A percentile compares a stretch with the other conserved stretches of the same genome.
Conservation (phyloP, 2,888 invertebrate genomes). For the Syritta pipiens region DNA sequence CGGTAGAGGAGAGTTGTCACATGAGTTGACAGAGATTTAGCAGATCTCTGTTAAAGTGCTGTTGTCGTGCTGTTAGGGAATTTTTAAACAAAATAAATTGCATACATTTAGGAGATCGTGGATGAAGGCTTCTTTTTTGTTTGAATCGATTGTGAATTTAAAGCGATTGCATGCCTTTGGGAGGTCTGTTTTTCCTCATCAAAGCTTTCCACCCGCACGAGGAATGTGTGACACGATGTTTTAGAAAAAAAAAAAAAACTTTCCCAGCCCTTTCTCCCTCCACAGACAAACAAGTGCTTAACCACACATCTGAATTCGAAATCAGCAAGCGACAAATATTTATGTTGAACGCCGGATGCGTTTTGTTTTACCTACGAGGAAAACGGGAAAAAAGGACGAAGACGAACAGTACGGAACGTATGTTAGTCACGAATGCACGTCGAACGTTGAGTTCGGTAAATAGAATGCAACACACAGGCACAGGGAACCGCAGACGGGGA, state of each 20-base stretch:
- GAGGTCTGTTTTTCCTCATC: too few species aligned
- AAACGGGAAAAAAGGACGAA: constrained; percentile 10
- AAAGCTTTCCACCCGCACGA: too few species aligned
- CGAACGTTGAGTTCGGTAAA: constrained; percentile 56
- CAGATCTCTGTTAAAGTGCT: not conserved
- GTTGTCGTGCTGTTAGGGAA: constrained; percentile 1
- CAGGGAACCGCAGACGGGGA: too few species aligned
- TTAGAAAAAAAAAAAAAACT: not conserved
- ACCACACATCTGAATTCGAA: constrained; percentile 64
- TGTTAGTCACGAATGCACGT: constrained; percentile 62
- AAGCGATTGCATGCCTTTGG: too few species aligned
- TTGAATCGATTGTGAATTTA: too few species aligned
- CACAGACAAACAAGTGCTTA: constrained; percentile 59
- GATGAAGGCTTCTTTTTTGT: not conserved
- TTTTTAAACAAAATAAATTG: constrained; percentile 3
- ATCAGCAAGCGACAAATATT: constrained; percentile 68
- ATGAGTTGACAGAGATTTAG: not conserved
- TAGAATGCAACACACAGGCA: constrained; percentile 37
- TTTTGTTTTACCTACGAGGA: too few species aligned
- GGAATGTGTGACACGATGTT: constrained; percentile 44
- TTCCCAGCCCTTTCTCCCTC: not conserved
- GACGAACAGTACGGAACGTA: constrained; percentile 55
- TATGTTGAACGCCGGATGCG: constrained; percentile 68
- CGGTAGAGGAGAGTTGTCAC: not conserved
- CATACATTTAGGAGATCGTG: constrained; percentile 28